Conservation (phyloP, 2,888 invertebrate genomes). For the Abrostola triplasia region DNA sequence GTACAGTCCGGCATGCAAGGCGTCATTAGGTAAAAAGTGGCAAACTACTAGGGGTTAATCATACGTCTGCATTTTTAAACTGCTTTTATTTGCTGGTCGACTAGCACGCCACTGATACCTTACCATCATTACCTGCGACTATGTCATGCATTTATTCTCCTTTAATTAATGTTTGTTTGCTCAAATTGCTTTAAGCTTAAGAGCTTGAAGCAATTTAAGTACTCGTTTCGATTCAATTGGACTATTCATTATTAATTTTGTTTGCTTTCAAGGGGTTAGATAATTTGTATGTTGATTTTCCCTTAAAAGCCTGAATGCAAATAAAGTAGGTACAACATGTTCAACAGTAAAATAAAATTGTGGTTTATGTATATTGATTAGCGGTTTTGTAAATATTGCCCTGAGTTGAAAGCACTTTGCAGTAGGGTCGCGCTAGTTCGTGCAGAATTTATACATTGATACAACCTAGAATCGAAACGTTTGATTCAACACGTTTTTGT, state of each 20-base stretch:
- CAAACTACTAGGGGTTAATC: slow-evolving; percentile 69
- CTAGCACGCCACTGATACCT: slow-evolving; percentile 48
- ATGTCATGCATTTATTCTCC: slow-evolving; percentile 33
- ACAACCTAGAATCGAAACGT: neutral
- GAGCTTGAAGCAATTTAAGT: no score
- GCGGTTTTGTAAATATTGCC: neutral
- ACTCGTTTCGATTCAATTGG: slow-evolving; percentile 20
- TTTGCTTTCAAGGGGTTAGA: slow-evolving; percentile 18
- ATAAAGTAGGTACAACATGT: neutral
- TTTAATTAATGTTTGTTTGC: slow-evolving; percentile 42
- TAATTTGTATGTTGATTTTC: slow-evolving; percentile 40
- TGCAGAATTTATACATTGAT: neutral
- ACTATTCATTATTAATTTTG: slow-evolving; percentile 37
- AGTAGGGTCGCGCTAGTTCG: neutral
- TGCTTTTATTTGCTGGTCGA: slow-evolving; percentile 54
- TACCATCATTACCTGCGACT: slow-evolving; percentile 46
- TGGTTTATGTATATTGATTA: slow-evolving; percentile 9
- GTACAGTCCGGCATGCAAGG: slow-evolving; percentile 60
- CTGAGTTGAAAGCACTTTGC: slow-evolving; percentile 8
- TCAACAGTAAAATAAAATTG: slow-evolving; percentile 9
- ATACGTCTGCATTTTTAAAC: slow-evolving; percentile 68
- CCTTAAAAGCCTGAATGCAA: slow-evolving; percentile 11
- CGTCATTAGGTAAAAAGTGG: slow-evolving; percentile 65
- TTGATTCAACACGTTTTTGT: neutral
- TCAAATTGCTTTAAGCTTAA: slow-evolving; percentile 11